A percentile compares a stretch with the other conserved stretches of the same genome.
Evolutionary conservation across 2,888 invertebrate genomes (phyloP).

Genomic region (Clusia tigrina): DNA sequence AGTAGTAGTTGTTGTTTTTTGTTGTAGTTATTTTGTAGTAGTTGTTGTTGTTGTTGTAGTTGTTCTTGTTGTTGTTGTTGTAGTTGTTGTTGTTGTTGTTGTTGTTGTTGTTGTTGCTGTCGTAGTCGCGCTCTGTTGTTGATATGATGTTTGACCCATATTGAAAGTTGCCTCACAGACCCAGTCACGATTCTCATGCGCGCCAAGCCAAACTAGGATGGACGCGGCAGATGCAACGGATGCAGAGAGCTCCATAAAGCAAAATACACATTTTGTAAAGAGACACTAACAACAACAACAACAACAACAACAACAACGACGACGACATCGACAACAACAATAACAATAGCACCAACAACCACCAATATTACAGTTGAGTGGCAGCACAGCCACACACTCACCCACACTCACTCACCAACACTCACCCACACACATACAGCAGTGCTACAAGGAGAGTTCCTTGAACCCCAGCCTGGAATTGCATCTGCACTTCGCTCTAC

Average conservation of each 20-base stretch:
- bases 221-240: no score
- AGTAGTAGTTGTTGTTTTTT: slow-evolving; percentile 1
- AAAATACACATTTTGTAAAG: no score
- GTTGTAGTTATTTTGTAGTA: not conserved
- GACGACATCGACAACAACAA: slow-evolving; percentile 5
- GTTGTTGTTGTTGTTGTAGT: not conserved
- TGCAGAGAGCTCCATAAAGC: no score
- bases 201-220: slow-evolving; percentile 5
- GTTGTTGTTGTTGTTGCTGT: not conserved
- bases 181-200: slow-evolving; percentile 3
- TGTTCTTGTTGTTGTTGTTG: slow-evolving; percentile 3
- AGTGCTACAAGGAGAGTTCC: no score
- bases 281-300: slow-evolving; percentile 17
- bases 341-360: not conserved
- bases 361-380: no score
- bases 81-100: slow-evolving; percentile 22
- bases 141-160: slow-evolving; percentile 53
- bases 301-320: slow-evolving; percentile 16
- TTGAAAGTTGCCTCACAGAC: slow-evolving; percentile 45
- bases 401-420: no score
- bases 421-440: no score
- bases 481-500: no score
- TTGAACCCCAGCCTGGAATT: no score
- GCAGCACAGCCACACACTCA: no score
- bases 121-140: not conserved